Percentiles rank a stretch among this genome's conserved stretches.
These are phyloP conservation scores for human DNA, from an alignment of 2,113 vertebrate species.

Conservation along the genomic window DNA sequence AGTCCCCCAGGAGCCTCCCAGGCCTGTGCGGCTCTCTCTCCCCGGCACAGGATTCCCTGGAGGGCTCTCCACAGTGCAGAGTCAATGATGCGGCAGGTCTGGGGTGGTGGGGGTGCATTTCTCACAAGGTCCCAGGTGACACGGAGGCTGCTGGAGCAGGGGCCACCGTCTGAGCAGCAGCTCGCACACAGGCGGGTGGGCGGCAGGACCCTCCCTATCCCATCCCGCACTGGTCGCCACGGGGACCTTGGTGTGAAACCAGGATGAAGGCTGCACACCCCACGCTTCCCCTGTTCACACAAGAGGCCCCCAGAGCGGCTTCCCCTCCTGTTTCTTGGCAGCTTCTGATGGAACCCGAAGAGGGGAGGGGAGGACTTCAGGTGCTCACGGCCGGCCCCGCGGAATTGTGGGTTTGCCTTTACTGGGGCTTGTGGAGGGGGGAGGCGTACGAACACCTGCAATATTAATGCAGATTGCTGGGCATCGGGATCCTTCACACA, in stretches of 20 bases:
- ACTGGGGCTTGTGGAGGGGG: neutral
- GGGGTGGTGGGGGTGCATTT: neutral
- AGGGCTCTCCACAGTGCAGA: neutral
- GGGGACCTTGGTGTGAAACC: neutral
- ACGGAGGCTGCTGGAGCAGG: neutral
- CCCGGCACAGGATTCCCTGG: neutral
- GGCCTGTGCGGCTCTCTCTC: neutral
- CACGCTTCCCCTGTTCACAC: neutral
- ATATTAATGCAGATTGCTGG: neutral
- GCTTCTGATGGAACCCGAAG: neutral
- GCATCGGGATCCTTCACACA: accelerated
- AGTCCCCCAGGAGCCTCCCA: neutral
- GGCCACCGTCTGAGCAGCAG: neutral
- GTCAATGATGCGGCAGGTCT: accelerated
- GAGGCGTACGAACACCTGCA: neutral
- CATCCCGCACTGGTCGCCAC: accelerated
- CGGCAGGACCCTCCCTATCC: neutral
- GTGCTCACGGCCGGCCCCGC: accelerated
- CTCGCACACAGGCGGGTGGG: neutral
- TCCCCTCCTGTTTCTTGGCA: neutral
- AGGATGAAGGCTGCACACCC: too few species aligned
- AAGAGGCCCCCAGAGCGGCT: neutral
- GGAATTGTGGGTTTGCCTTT: neutral
- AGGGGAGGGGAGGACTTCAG: neutral
- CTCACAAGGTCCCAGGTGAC: neutral